Percentiles rank a stretch among this genome's conserved stretches.
Evolutionary conservation across 2,797 vertebrate genomes (phyloP).

Genomic region (Tokudaia tokunoshimensis): DNA sequence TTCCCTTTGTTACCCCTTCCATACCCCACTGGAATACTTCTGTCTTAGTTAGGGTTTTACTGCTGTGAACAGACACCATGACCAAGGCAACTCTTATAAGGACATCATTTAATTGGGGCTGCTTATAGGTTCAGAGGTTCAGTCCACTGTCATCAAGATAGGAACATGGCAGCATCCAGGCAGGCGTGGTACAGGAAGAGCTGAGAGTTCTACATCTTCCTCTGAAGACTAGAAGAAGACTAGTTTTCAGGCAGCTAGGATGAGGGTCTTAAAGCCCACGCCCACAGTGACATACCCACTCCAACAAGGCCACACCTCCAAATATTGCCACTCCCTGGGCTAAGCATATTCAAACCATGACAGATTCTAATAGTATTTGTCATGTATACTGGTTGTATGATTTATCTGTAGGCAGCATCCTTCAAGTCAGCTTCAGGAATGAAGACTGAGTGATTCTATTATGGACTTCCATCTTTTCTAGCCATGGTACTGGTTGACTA

Average conservation of each 20-base stretch:
- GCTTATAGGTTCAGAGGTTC: not conserved
- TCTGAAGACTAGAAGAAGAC: not conserved
- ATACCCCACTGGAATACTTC: not conserved
- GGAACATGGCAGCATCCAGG: not conserved
- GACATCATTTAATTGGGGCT: not conserved
- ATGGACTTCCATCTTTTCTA: slow-evolving; percentile 49
- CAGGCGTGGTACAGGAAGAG: not conserved
- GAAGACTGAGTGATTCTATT: slow-evolving; percentile 42
- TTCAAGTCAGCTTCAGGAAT: slow-evolving; percentile 50
- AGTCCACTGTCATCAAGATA: not conserved
- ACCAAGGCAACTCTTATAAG: not conserved
- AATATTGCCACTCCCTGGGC: not conserved
- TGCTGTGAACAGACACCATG: not conserved
- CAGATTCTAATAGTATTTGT: slow-evolving; percentile 39
- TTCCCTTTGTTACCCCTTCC: not conserved
- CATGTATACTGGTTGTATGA: slow-evolving; percentile 33
- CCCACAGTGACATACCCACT: not conserved
- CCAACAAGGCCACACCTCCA: not conserved
- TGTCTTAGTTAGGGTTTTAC: not conserved
- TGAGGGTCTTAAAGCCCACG: not conserved
- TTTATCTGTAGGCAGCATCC: slow-evolving; percentile 64
- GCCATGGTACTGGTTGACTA: not conserved
- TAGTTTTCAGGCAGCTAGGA: not conserved
- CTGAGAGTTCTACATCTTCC: not conserved
- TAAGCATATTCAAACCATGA: not conserved